phyloP scores from a whole-genome alignment of 2,797 vertebrate species.

The Molossus molossus region DNA sequence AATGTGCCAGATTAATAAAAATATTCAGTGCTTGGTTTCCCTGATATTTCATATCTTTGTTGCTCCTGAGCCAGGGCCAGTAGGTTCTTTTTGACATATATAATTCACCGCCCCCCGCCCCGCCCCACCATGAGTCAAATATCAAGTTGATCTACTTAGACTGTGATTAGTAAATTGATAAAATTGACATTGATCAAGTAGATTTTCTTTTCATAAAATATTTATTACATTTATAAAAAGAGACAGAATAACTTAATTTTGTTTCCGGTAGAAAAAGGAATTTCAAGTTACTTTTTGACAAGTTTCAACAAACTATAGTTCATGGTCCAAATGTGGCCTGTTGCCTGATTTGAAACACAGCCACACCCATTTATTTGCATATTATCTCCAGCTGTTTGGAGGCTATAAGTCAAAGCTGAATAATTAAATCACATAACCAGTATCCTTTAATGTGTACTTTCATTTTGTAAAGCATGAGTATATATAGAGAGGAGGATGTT shows the following conservation, averaged over 20 bases:
- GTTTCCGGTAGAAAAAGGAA: not conserved
- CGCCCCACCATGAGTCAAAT: not conserved
- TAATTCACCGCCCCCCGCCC: not conserved
- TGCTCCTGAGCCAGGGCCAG: not conserved
- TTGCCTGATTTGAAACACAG: not conserved
- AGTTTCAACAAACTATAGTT: not conserved
- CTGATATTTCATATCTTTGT: constrained; percentile 16
- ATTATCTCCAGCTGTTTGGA: not conserved
- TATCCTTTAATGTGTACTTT: not conserved
- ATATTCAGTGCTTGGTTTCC: not conserved
- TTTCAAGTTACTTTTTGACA: constrained; percentile 18
- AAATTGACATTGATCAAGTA: constrained; percentile 37
- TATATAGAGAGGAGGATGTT: not conserved
- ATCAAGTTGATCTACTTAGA: constrained; percentile 43
- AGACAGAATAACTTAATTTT: not conserved
- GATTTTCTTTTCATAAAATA: constrained; percentile 54
- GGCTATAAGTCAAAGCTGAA: not conserved
- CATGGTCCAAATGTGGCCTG: not conserved
- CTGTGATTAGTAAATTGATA: not conserved
- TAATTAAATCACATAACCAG: not conserved
- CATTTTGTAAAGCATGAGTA: not conserved
- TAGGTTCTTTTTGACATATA: not conserved
- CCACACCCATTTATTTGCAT: not conserved
- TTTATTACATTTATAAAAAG: constrained; percentile 12
- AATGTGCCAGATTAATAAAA: constrained; percentile 66